These are phyloP conservation scores for Drosophila mettleri DNA, from an alignment of 2,888 invertebrate genomes.

Conservation along the genomic window DNA sequence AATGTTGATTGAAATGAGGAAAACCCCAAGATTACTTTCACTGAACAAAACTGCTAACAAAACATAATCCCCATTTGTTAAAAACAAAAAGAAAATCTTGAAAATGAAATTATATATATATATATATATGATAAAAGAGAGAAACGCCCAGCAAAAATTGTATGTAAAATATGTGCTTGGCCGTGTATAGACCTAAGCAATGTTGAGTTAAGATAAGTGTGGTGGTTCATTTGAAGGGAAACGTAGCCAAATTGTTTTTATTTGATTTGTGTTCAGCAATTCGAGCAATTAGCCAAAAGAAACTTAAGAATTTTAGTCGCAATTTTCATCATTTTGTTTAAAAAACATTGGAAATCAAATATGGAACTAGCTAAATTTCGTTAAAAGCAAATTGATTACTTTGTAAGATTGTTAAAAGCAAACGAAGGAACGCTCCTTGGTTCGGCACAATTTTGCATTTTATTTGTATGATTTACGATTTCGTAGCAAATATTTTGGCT, in stretches of 20 bases:
- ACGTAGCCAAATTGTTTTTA: constrained; percentile 68
- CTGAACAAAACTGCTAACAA: constrained; percentile 56
- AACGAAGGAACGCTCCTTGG: constrained; percentile 13
- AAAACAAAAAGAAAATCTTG: constrained; percentile 40
- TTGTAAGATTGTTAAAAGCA: constrained; percentile 61
- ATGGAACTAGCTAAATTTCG: constrained; percentile 65
- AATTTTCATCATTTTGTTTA: constrained; percentile 52
- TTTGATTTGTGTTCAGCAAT: constrained; percentile 54
- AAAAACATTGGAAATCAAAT: constrained; percentile 57
- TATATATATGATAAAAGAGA: background rate
- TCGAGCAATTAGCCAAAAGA: constrained; percentile 52
- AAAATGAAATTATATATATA: constrained; percentile 7
- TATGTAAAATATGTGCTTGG: constrained; percentile 42
- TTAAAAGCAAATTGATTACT: constrained; percentile 44
- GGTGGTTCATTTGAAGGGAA: constrained; percentile 53
- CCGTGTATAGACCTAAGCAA: constrained; percentile 45
- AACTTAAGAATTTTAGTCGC: constrained; percentile 42
- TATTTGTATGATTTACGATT: constrained; percentile 30
- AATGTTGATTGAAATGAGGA: constrained; percentile 43
- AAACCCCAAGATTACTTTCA: constrained; percentile 59
- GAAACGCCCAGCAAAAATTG: constrained; percentile 32
- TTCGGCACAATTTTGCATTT: constrained; percentile 30
- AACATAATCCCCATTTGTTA: constrained; percentile 60
- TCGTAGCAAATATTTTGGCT: constrained; percentile 27
- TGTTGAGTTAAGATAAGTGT: constrained; percentile 51